These are phyloP conservation scores for Stenoptilia bipunctidactyla DNA, from an alignment of 2,888 invertebrate genomes.

Conservation along the genomic window DNA sequence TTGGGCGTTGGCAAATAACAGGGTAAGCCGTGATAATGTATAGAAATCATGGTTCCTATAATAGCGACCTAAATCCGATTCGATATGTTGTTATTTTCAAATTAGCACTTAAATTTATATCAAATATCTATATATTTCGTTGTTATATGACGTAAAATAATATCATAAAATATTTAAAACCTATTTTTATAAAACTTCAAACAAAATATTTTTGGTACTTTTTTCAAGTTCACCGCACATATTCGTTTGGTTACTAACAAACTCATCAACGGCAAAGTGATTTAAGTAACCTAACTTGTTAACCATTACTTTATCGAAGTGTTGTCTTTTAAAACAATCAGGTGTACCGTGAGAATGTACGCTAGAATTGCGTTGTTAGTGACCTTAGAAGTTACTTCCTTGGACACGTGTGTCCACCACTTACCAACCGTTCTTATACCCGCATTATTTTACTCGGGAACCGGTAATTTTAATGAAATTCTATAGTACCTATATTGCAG, in stretches of 20 bases:
- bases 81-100: too few relatives aligned
- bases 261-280: too few relatives aligned
- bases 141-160: too few relatives aligned
- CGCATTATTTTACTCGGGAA: conserved; percentile 56
- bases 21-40: conserved; percentile 27
- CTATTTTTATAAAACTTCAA: too few relatives aligned
- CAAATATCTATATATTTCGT: too few relatives aligned
- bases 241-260: too few relatives aligned
- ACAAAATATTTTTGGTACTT: too few relatives aligned
- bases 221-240: too few relatives aligned
- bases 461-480: conserved; percentile 64
- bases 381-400: conserved; percentile 43
- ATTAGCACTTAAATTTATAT: too few relatives aligned
- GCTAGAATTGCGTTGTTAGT: conserved; percentile 56
- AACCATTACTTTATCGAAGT: conserved; percentile 30
- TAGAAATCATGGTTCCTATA: conserved; percentile 3
- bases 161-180: too few relatives aligned
- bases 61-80: conserved; percentile 1
- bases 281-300: conserved; percentile 43
- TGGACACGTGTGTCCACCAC: conserved; percentile 47
- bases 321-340: not conserved
- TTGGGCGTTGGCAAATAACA: conserved; percentile 44
- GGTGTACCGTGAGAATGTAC: conserved; percentile 49
- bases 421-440: conserved; percentile 46
- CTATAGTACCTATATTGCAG: conserved; percentile 51